phyloP scores from a whole-genome alignment of 2,113 vertebrate genomes.

The Oryzias melastigma region DNA sequence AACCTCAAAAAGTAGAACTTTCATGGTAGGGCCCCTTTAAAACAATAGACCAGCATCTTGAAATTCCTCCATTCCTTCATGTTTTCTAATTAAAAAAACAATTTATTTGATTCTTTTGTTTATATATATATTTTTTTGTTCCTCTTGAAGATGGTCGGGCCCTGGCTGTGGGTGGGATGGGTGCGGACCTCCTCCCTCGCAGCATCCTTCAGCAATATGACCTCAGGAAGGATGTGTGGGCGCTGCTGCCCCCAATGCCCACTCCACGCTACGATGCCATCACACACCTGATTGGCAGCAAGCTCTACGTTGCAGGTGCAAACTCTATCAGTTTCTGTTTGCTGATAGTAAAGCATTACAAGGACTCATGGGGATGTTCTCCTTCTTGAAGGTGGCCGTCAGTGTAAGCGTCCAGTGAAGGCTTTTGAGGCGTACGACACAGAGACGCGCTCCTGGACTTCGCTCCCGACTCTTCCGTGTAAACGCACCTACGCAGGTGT shows the following conservation, averaged over 20 bases:
- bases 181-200: conserved; percentile 88
- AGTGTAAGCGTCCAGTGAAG: conserved; percentile 89
- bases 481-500: conserved; percentile 93
- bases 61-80: no score
- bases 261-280: conserved; percentile 91
- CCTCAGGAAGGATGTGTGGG: conserved; percentile 95
- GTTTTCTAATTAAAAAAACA: no score
- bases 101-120: no score
- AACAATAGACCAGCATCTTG: no score
- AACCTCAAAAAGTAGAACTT: no score
- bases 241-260: conserved; percentile 90
- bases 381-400: conserved; percentile 84
- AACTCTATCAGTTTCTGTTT: neutral
- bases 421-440: conserved; percentile 92
- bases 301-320: conserved; percentile 91
- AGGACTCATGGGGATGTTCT: neutral
- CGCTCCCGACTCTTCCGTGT: conserved; percentile 87
- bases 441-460: conserved; percentile 87
- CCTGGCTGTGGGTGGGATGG: conserved; percentile 93
- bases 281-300: conserved; percentile 84
- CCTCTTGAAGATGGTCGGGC: conserved; percentile 83
- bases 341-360: no score
- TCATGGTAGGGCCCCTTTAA: no score
- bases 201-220: conserved; percentile 94
- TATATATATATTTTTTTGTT: no score